These are phyloP conservation scores for Diachrysia chrysitis DNA, from an alignment of 2,888 invertebrate genomes.

Conservation along the genomic window DNA sequence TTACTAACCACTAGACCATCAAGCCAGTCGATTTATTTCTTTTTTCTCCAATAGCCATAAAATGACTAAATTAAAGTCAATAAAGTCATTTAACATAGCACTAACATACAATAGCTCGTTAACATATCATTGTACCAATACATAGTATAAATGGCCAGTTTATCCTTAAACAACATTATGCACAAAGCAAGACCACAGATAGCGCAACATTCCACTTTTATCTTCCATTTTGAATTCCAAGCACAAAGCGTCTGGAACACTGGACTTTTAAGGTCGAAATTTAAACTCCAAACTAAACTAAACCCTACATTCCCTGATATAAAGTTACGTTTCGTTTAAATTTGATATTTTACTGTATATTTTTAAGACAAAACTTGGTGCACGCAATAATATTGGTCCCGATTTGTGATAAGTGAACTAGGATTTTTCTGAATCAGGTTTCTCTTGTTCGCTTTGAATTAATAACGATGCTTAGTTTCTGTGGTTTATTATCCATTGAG, in stretches of 20 bases:
- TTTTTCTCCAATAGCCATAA: slow-evolving; percentile 1
- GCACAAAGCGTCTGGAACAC: slow-evolving; percentile 47
- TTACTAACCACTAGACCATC: no score
- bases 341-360: background rate
- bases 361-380: slow-evolving; percentile 34
- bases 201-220: slow-evolving; percentile 58
- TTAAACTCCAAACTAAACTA: slow-evolving; percentile 12
- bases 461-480: slow-evolving; percentile 19
- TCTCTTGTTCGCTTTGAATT: slow-evolving; percentile 30
- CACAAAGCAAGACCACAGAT: slow-evolving; percentile 49
- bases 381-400: slow-evolving; percentile 50
- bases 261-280: slow-evolving; percentile 49
- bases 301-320: background rate
- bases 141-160: slow-evolving; percentile 42
- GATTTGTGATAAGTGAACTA: slow-evolving; percentile 30
- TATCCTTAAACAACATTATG: slow-evolving; percentile 50
- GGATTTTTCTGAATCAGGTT: slow-evolving; percentile 38
- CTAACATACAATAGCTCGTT: slow-evolving; percentile 42
- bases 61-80: background rate
- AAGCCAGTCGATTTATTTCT: no score
- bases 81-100: slow-evolving; percentile 22
- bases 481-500: slow-evolving; percentile 4
- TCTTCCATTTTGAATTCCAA: slow-evolving; percentile 64
- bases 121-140: slow-evolving; percentile 37
- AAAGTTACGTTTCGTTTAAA: slow-evolving; percentile 15